phyloP scores from a whole-genome alignment of 1,140 invertebrate species.

The Plodia interpunctella region DNA sequence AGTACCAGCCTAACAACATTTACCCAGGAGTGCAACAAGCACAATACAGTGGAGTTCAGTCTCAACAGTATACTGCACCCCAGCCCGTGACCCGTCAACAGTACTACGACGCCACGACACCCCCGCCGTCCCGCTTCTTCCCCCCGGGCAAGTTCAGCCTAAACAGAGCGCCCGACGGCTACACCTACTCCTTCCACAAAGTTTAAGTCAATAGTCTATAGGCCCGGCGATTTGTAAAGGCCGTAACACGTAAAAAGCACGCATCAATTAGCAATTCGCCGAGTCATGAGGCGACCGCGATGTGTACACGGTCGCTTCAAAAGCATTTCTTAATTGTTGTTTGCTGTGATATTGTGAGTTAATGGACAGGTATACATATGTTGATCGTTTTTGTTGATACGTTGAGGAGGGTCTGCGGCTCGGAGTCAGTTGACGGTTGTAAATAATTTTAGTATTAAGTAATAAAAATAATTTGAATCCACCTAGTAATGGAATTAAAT shows the following conservation, averaged over 20 bases:
- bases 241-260: constrained; percentile 49
- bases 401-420: constrained; percentile 32
- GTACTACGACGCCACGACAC: constrained; percentile 80
- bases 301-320: constrained; percentile 42
- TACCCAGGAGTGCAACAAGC: constrained; percentile 60
- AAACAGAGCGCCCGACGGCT: constrained; percentile 90
- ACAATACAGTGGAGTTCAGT: constrained; percentile 65
- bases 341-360: constrained; percentile 73
- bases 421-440: constrained; percentile 48
- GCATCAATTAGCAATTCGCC: constrained; percentile 57
- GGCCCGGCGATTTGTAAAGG: constrained; percentile 47
- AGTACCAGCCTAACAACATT: constrained; percentile 65
- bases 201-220: constrained; percentile 53
- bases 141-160: constrained; percentile 89
- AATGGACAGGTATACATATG: constrained; percentile 58
- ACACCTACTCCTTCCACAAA: constrained; percentile 88
- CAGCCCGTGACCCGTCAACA: constrained; percentile 43
- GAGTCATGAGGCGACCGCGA: constrained; percentile 46
- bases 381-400: constrained; percentile 50
- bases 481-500: constrained; percentile 4
- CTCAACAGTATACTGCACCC: constrained; percentile 58
- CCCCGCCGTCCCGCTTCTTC: constrained; percentile 83
- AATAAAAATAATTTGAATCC: constrained; percentile 11
- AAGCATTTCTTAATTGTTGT: constrained; percentile 71
- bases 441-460: constrained; percentile 61